These are phyloP conservation scores for Melitaea athalia DNA, from an alignment of 2,888 invertebrate genomes.

Conservation along the genomic window DNA sequence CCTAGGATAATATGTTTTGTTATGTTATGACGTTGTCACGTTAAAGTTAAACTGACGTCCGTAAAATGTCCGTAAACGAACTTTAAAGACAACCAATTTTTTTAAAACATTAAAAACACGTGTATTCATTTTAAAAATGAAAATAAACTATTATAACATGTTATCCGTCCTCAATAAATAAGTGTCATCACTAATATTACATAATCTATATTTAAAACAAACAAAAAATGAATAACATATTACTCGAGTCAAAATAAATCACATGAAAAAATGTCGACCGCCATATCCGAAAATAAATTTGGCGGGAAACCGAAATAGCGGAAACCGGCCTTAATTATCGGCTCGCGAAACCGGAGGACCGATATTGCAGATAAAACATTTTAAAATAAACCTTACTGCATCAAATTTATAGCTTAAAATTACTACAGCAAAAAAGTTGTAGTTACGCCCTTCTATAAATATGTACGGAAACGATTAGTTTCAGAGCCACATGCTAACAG, in stretches of 20 bases:
- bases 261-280: slow-evolving; percentile 29
- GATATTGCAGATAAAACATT: slow-evolving; percentile 25
- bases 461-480: slow-evolving; percentile 77
- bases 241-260: slow-evolving; percentile 17
- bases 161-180: not conserved
- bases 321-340: slow-evolving; percentile 68
- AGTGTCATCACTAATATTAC: not conserved
- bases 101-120: too few species aligned
- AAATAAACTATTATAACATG: not conserved
- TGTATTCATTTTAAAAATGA: too few species aligned
- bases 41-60: too few species aligned
- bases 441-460: slow-evolving; percentile 44
- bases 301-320: slow-evolving; percentile 73
- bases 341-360: slow-evolving; percentile 33
- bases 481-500: slow-evolving; percentile 76
- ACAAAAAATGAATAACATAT: not conserved
- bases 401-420: slow-evolving; percentile 3
- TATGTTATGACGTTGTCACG: too few species aligned
- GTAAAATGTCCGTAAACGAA: too few species aligned
- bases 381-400: slow-evolving; percentile 25
- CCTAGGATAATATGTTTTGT: too few species aligned
- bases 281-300: slow-evolving; percentile 50
- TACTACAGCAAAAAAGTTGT: rapidly evolving
- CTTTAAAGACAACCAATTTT: too few species aligned
- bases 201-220: not conserved